Evolutionary conservation across 2,888 invertebrate species (phyloP).

Genomic region (Atherix ibis): DNA sequence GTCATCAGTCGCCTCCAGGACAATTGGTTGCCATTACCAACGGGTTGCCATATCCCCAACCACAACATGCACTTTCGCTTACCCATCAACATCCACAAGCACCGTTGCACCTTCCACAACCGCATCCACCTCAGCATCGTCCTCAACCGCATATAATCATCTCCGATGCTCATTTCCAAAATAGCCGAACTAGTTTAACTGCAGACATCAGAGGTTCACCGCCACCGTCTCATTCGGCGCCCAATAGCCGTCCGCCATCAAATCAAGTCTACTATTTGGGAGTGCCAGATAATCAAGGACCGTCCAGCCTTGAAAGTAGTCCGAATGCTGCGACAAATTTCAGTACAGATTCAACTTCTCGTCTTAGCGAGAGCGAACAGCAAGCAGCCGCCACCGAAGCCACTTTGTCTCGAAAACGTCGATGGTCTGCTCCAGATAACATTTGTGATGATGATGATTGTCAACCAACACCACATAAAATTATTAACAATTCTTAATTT

Average conservation of each 20-base stretch:
- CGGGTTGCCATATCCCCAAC: too few relatives aligned
- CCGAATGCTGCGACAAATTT: constrained; percentile 1
- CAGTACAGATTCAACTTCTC: constrained; percentile 2
- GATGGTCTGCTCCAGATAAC: constrained; percentile 38
- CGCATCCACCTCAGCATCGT: constrained; percentile 9
- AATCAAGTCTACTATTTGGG: constrained; percentile 14
- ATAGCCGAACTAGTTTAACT: neutral
- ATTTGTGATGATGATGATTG: constrained; percentile 28
- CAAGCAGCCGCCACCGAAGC: constrained; percentile 15
- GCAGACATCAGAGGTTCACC: constrained; percentile 7
- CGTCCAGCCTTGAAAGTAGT: constrained; percentile 2
- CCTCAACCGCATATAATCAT: constrained; percentile 11
- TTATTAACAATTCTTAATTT: constrained; percentile 5
- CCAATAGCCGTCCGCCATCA: constrained; percentile 12
- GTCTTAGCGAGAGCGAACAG: constrained; percentile 4
- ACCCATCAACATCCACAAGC: constrained; percentile 4
- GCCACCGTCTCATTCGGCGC: constrained; percentile 11
- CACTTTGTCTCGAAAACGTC: constrained; percentile 22
- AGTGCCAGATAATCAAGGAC: constrained; percentile 9
- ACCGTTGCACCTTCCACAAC: constrained; percentile 3
- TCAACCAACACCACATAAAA: constrained; percentile 11
- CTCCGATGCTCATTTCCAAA: constrained; percentile 7
- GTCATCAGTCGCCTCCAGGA: constrained; percentile 6
- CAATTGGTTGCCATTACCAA: constrained; percentile 1
- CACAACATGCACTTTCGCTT: constrained; percentile 3